A percentile compares a stretch with the other conserved stretches of the same genome.
Evolutionary conservation across 35 echinoderm and acorn worm species (phyloP).

Genomic region (Apostichopus parvimensis): DNA sequence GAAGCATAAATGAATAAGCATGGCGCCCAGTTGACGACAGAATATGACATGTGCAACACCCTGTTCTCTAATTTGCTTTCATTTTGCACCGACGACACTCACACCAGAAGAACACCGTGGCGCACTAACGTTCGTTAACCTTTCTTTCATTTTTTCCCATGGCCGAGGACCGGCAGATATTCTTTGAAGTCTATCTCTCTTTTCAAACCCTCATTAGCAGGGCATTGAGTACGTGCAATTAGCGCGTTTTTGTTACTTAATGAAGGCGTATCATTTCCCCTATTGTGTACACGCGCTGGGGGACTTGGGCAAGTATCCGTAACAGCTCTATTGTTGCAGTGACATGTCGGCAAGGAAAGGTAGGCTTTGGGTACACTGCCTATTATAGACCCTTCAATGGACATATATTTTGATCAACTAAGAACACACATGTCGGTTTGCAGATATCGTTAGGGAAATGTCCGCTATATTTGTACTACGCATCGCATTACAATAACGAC

Average conservation of each 20-base stretch:
- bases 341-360: not conserved
- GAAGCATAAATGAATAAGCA: no score
- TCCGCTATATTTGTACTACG: conserved; percentile 31
- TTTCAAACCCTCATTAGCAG: conserved; percentile 17
- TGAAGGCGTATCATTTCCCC: conserved; percentile 27
- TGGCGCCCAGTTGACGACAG: no score
- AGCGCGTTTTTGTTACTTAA: conserved; percentile 43
- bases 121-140: not conserved
- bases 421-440: conserved; percentile 31
- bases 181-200: conserved; percentile 31
- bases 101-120: not conserved
- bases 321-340: conserved; percentile 3
- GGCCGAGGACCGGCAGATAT: not conserved
- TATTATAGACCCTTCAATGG: conserved; percentile 12
- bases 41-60: no score
- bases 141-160: conserved; percentile 17
- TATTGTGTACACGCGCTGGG: conserved; percentile 49
- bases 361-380: conserved; percentile 7
- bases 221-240: conserved; percentile 37
- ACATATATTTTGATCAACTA: not conserved
- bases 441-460: conserved; percentile 39
- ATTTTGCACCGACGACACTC: no score
- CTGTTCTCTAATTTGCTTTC: no score
- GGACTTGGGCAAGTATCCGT: conserved; percentile 20
- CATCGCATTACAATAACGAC: not conserved